phyloP scores from a whole-genome alignment of 23 tunicate species.

The Halocynthia roretzi region DNA sequence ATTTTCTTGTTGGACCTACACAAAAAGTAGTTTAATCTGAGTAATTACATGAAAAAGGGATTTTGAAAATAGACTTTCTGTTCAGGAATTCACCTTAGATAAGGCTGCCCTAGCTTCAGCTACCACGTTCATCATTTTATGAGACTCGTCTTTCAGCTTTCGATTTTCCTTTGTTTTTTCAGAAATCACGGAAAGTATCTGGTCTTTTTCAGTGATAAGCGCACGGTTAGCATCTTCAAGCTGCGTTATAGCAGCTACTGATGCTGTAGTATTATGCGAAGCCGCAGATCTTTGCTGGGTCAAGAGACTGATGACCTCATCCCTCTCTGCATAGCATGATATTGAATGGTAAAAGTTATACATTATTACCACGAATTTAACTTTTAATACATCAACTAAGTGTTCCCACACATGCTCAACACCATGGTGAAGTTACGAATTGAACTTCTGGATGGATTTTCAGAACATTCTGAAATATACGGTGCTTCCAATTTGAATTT shows the following conservation, averaged over 20 bases:
- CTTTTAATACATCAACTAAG: no score
- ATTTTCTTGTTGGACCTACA: conserved; percentile 66
- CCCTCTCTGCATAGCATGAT: conserved; percentile 24
- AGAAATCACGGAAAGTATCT: conserved; percentile 64
- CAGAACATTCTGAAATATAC: no score
- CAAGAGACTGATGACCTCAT: conserved; percentile 30
- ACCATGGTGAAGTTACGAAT: no score
- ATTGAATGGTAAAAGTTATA: background rate
- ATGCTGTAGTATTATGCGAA: background rate
- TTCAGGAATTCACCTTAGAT: conserved; percentile 32
- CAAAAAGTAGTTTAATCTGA: background rate
- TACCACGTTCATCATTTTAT: conserved; percentile 57
- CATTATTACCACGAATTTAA: no score
- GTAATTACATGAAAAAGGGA: no score
- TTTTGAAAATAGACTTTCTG: background rate
- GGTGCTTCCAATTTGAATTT: conserved; percentile 1
- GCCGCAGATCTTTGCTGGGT: background rate
- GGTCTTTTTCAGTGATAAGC: conserved; percentile 41
- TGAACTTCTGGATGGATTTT: no score
- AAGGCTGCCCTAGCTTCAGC: conserved; percentile 48
- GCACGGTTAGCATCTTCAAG: conserved; percentile 11
- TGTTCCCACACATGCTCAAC: no score
- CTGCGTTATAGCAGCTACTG: background rate
- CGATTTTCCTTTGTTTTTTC: conserved; percentile 81
- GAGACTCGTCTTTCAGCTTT: conserved; percentile 69